Evolutionary conservation across 2,797 vertebrate genomes (phyloP).

Genomic region (Sebastes iracundus): DNA sequence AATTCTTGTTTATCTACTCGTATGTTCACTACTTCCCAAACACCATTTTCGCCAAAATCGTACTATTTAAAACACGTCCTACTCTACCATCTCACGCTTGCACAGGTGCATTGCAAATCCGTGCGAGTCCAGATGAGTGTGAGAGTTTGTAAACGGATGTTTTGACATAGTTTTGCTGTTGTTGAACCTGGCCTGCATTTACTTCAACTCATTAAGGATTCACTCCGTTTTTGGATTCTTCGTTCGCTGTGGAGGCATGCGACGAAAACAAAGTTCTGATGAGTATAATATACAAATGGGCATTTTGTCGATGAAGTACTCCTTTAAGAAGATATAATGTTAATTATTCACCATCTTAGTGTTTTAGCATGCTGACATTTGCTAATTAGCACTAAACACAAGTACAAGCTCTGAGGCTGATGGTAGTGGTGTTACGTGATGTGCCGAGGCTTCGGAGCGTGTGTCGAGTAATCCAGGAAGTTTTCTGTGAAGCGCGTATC

Average conservation of each 20-base stretch:
- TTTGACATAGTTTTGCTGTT: background rate
- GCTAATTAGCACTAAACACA: background rate
- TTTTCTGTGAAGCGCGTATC: too few species aligned
- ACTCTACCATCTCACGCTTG: too few species aligned
- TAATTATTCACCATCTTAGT: background rate
- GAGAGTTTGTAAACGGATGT: background rate
- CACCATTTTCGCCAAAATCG: too few species aligned
- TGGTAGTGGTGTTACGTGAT: too few species aligned
- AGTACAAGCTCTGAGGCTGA: background rate
- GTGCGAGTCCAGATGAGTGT: too few species aligned
- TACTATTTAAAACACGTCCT: too few species aligned
- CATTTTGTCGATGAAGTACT: background rate
- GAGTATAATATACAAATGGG: background rate
- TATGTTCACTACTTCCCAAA: too few species aligned
- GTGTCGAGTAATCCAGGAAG: too few species aligned
- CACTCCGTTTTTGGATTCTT: background rate
- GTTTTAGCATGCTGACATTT: background rate
- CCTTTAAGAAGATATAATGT: background rate
- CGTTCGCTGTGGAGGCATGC: background rate
- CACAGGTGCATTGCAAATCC: too few species aligned
- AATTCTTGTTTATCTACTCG: too few species aligned
- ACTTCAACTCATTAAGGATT: background rate
- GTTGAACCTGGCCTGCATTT: background rate
- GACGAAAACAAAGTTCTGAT: background rate
- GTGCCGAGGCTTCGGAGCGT: too few species aligned